phyloP scores from a whole-genome alignment of 2,888 invertebrate species.

The Merodon equestris region DNA sequence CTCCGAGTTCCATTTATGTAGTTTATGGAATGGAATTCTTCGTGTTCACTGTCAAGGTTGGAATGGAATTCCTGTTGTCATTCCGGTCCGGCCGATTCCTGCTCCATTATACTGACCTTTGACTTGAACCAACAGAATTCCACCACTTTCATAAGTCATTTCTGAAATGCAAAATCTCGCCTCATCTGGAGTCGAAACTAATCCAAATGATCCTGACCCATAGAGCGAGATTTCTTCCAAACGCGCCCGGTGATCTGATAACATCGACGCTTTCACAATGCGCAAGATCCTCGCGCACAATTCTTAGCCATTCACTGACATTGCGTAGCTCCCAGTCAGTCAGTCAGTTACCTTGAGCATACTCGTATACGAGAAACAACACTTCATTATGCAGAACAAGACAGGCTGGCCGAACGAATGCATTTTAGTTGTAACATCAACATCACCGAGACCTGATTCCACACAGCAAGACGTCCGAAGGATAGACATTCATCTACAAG shows the following conservation, averaged over 20 bases:
- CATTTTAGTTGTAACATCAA: conserved; percentile 65
- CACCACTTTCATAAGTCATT: too few relatives aligned
- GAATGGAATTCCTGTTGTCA: conserved; percentile 18
- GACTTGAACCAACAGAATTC: too few relatives aligned
- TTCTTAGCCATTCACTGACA: neutral
- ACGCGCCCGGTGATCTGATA: conserved; percentile 48
- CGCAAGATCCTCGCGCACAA: conserved; percentile 33
- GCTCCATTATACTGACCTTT: too few relatives aligned
- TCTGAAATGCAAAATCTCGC: too few relatives aligned
- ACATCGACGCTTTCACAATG: conserved; percentile 64
- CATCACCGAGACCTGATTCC: conserved; percentile 63
- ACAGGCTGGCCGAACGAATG: conserved; percentile 60
- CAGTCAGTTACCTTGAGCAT: conserved; percentile 6
- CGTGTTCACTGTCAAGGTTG: conserved; percentile 63
- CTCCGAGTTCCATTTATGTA: conserved; percentile 23
- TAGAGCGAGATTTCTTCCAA: conserved; percentile 40
- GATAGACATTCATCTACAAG: conserved; percentile 6
- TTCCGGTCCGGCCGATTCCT: too few relatives aligned
- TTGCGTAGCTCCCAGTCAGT: too few relatives aligned
- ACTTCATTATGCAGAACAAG: conserved; percentile 66
- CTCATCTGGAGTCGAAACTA: neutral
- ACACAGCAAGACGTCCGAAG: conserved; percentile 16
- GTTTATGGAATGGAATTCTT: conserved; percentile 36
- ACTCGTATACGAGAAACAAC: conserved; percentile 24
- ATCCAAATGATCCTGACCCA: conserved; percentile 45